Evolutionary conservation across 2,888 invertebrate genomes (phyloP).

Genomic region (Dilophus febrilis): DNA sequence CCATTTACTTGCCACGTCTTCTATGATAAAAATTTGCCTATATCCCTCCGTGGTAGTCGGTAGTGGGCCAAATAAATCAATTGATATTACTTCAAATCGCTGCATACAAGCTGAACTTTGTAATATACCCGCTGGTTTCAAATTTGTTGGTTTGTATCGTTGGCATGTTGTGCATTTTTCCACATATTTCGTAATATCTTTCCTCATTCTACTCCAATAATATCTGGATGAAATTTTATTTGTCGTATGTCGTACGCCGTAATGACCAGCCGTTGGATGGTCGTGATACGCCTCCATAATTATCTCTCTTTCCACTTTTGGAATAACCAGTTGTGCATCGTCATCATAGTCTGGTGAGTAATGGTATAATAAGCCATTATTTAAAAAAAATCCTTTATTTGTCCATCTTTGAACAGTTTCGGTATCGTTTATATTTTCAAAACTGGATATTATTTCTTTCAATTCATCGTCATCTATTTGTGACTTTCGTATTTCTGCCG

Average conservation of each 20-base stretch:
- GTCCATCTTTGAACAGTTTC: not conserved
- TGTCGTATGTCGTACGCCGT: constrained; percentile 12
- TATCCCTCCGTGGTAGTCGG: constrained; percentile 9
- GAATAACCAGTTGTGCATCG: constrained; percentile 9
- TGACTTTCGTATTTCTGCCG: constrained; percentile 4
- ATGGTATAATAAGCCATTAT: constrained; percentile 1
- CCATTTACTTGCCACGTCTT: constrained; percentile 14
- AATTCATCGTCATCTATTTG: constrained; percentile 13
- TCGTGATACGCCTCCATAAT: constrained; percentile 8
- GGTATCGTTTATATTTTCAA: constrained; percentile 5
- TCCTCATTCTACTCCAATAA: constrained; percentile 17
- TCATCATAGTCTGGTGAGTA: not conserved
- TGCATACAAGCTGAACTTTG: constrained; percentile 15
- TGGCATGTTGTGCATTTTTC: constrained; percentile 17
- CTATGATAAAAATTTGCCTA: constrained; percentile 15
- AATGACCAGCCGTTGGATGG: constrained; percentile 15
- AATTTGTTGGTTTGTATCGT: constrained; percentile 17
- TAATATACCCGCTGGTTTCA: constrained; percentile 19
- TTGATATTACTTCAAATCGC: constrained; percentile 14
- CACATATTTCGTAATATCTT: constrained; percentile 14
- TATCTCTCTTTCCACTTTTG: constrained; percentile 6
- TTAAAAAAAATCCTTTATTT: not conserved
- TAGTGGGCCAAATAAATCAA: constrained; percentile 19
- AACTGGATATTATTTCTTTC: constrained; percentile 10
- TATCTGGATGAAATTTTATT: constrained; percentile 11